Evolutionary conservation across 2,888 invertebrate genomes (phyloP), one percentile per base, ranked within the genome.

Genomic region (Ornithoptera priamus): DNA sequence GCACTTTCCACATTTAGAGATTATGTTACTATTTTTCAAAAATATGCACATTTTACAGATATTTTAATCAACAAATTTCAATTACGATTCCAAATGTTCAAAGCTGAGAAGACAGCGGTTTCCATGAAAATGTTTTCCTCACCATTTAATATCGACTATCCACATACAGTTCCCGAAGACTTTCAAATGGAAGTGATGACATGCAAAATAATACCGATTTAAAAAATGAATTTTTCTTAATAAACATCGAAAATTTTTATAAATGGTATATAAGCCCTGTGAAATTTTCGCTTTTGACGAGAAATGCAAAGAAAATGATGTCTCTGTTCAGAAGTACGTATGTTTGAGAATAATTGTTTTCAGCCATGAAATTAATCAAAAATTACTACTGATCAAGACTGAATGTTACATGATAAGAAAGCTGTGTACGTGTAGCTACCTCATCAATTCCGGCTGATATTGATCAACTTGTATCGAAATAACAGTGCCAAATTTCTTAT

Each of bases 401-500:
- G 62, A 62, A 22, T 62, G 62, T 50, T 20, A 46, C 42, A 46
- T 46, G 46, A 62, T 62, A 39, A 62, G 62, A 62, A 46, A 46
- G 39, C 5, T 62, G 42, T 39, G 42, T 62, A 62, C 62, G 62
- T 42, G 62, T 62, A 62, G 62, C 42, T 39, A 46, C 46, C 46
- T 46, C 46, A 46, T 46, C 12, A 46, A 46, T 46, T 46, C 5
- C 15, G 46, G 53, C 63, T 53, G 53, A 53, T 63, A 63, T 53
- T 63, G 30, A 30, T 30, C 24, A 63, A 30, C 24, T 63, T 63
- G 53, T 63, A 53, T 63, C 18, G 63, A 63, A 63, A 63, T 30
- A 63, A 30, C 53, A 53, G 53, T 62, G 62, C 53, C 63, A 63
- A 63, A 63, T 63, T 63, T 63, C 63, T 63, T 53, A 53, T 63